Evolutionary conservation across 2,797 vertebrate species (phyloP), one percentile per base, ranked within the genome.

Genomic region (Muscicapa comitata): DNA sequence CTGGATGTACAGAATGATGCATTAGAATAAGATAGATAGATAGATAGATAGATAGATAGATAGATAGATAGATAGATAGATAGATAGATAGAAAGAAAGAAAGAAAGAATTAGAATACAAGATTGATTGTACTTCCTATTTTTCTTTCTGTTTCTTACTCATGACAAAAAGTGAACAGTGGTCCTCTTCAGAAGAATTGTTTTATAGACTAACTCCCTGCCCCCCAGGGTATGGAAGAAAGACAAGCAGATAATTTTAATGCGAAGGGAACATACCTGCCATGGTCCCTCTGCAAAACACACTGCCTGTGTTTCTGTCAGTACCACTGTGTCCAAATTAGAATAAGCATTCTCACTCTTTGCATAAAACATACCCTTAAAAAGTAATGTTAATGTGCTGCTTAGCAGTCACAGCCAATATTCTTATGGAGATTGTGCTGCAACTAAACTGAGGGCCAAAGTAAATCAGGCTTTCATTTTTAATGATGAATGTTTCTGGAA

Each of bases 321-420:
- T 95, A 73, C 82, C 72, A 54, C 90, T 92, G 63, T 73, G 58
- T 74, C 87, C 86, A 80, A 92, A 91, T 73, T 43, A 95, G 94
- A 97, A 95, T 59, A 96, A 94, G 77, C 88, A 76, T 81, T 29
- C 71, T 94, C 78, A 17, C 38, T 89, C 87, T 76, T 74, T 40
- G 85, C 95, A 88, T 83, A 93, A 95, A 96, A 95, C 93, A 97
- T 96, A 95, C 65, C 96, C 97, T 96, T 97, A 96, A 97, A 97
- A 97, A 97, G 95, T 73, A 96, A 95, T 96, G 96, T 93, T 90
- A 86, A 91, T 78, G 43, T 88, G 70, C 88, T 81, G 29, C 85
- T 90, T 76, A 58, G 66, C 78, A 70, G 74, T 75, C 42, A 33
- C 65, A 90, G 88, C 96, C 96, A 96, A 96, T 93, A 86, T 93